phyloP scores from a whole-genome alignment of 2,113 vertebrate species.

The Datnioides undecimradiatus region DNA sequence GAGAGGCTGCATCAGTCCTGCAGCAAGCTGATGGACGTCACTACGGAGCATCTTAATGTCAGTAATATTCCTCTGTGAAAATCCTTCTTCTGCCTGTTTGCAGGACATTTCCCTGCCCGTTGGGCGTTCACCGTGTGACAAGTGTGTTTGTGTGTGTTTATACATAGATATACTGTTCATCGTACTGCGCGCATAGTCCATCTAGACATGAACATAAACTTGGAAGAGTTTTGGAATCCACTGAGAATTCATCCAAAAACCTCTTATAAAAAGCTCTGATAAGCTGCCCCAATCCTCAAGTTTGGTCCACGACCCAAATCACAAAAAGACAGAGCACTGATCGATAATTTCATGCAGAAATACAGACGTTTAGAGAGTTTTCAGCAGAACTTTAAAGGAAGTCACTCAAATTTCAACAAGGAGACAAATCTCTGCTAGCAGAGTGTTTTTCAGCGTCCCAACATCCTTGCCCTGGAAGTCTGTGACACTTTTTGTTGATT shows the following conservation, averaged over 20 bases:
- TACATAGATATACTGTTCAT: neutral
- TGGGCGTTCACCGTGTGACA: neutral
- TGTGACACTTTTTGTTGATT: too few species aligned
- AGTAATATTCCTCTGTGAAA: conserved; percentile 64
- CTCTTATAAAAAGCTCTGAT: too few species aligned
- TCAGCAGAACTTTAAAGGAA: too few species aligned
- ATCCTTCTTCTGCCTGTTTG: neutral
- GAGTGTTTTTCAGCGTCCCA: too few species aligned
- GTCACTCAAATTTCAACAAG: too few species aligned
- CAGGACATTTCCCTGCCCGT: neutral
- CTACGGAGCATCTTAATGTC: conserved; percentile 95
- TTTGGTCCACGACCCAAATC: too few species aligned
- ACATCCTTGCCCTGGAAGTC: too few species aligned
- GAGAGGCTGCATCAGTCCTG: conserved; percentile 90
- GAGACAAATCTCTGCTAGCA: too few species aligned
- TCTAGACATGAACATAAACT: neutral
- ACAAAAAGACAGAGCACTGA: too few species aligned
- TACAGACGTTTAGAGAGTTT: too few species aligned
- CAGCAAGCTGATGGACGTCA: conserved; percentile 86
- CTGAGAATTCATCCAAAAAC: neutral
- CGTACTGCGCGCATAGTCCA: neutral
- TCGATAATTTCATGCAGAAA: too few species aligned
- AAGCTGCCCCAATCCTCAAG: too few species aligned
- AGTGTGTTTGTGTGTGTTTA: conserved; percentile 5
- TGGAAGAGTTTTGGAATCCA: neutral